Evolutionary conservation across 2,797 vertebrate species (phyloP).

Genomic region (Esox lucius): DNA sequence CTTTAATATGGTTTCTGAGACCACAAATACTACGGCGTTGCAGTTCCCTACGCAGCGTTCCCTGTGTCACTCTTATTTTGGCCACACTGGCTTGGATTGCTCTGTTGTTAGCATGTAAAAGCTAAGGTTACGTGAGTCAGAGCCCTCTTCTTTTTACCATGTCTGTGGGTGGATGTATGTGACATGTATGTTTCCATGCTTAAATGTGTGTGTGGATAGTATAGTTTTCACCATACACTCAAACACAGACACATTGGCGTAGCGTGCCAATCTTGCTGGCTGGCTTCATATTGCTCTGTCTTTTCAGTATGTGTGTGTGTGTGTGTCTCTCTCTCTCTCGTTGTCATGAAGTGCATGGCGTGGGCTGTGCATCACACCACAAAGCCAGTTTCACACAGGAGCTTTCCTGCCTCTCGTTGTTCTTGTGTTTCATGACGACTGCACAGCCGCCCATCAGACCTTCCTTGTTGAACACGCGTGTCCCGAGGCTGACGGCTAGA

Average conservation of each 20-base stretch:
- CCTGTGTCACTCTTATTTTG: conserved; percentile 13
- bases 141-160: conserved; percentile 39
- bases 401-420: background rate
- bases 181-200: too few relatives aligned
- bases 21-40: too few relatives aligned
- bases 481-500: background rate
- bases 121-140: conserved; percentile 48
- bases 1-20: too few relatives aligned
- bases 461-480: conserved; percentile 13
- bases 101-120: conserved; percentile 37
- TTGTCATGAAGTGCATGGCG: background rate
- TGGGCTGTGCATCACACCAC: background rate
- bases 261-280: conserved; percentile 41
- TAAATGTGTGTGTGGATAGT: conserved; percentile 23
- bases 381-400: conserved; percentile 33
- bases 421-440: conserved; percentile 17
- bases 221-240: conserved; percentile 39
- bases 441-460: background rate
- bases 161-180: conserved; percentile 29
- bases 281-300: conserved; percentile 37
- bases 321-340: background rate
- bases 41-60: background rate
- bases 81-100: conserved; percentile 14
- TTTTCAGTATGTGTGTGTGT: background rate
- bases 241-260: conserved; percentile 18